Evolutionary conservation across 2,888 invertebrate species (phyloP).

Genomic region (Zhuqinia jingwanae): DNA sequence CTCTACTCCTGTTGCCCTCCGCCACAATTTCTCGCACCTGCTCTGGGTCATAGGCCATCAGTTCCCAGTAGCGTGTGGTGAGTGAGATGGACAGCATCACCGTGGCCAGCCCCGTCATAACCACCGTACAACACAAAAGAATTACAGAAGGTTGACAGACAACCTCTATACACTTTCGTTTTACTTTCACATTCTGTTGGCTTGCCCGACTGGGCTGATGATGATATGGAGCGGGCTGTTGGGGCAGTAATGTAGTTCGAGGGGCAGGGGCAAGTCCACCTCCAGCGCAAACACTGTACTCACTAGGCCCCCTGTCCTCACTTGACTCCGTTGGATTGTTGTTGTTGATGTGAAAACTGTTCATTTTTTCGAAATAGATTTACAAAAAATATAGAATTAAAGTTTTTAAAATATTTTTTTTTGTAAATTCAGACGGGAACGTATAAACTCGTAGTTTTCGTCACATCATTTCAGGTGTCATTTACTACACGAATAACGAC

Average conservation of each 20-base stretch:
- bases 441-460: neutral
- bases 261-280: constrained; percentile 29
- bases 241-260: neutral
- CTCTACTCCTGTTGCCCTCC: constrained; percentile 77
- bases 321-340: constrained; percentile 46
- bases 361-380: neutral
- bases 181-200: constrained; percentile 80
- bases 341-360: constrained; percentile 45
- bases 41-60: constrained; percentile 89
- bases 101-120: constrained; percentile 88
- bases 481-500: too few relatives aligned
- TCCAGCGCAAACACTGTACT: constrained; percentile 43
- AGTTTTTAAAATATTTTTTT: neutral
- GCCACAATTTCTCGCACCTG: constrained; percentile 83
- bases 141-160: constrained; percentile 84
- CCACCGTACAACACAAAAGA: constrained; percentile 84
- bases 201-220: constrained; percentile 32
- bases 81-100: constrained; percentile 92
- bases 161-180: constrained; percentile 86
- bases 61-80: constrained; percentile 96
- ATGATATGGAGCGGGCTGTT: neutral
- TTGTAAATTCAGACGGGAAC: neutral
- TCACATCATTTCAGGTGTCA: too few relatives aligned
- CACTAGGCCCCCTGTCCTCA: neutral
- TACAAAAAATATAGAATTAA: too few relatives aligned